Evolutionary conservation across 2,888 invertebrate species (phyloP).

Genomic region (Serrognathus titanus): DNA sequence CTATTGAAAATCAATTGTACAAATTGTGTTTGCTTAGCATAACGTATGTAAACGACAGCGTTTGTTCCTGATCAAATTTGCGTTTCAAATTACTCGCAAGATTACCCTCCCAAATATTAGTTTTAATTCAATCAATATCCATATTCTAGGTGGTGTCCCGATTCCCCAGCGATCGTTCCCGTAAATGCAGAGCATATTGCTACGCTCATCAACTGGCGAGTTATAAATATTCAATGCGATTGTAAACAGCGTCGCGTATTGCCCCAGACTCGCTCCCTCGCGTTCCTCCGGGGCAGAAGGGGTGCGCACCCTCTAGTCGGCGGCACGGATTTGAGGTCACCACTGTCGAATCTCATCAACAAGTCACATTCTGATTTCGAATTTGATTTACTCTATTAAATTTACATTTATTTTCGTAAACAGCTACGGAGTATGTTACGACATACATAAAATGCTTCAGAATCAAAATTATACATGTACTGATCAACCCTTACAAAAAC

Average conservation of each 20-base stretch:
- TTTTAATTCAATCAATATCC: conserved; percentile 50
- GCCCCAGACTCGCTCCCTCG: conserved; percentile 14
- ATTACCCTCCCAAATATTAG: conserved; percentile 51
- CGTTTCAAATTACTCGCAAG: conserved; percentile 49
- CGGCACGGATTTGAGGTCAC: conserved; percentile 49
- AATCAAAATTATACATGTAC: too few species aligned
- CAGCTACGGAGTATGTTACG: not conserved
- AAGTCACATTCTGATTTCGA: conserved; percentile 47
- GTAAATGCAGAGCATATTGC: conserved; percentile 51
- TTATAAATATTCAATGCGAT: conserved; percentile 52
- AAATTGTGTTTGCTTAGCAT: conserved; percentile 16
- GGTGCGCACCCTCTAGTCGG: conserved; percentile 15
- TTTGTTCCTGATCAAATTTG: conserved; percentile 45
- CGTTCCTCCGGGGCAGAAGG: conserved; percentile 1
- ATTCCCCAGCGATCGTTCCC: conserved; percentile 42
- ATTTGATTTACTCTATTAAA: conserved; percentile 39
- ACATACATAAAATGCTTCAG: not conserved
- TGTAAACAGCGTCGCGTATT: conserved; percentile 44
- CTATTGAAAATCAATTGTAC: not conserved
- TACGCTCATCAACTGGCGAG: conserved; percentile 52
- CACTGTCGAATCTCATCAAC: conserved; percentile 49
- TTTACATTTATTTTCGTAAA: conserved; percentile 34
- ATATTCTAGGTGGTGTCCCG: conserved; percentile 30
- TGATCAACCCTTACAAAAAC: too few species aligned
- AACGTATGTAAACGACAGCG: conserved; percentile 33